Base-by-base conservation (phyloP, 2,888 invertebrate species). In the Ceramica pisi region DNA sequence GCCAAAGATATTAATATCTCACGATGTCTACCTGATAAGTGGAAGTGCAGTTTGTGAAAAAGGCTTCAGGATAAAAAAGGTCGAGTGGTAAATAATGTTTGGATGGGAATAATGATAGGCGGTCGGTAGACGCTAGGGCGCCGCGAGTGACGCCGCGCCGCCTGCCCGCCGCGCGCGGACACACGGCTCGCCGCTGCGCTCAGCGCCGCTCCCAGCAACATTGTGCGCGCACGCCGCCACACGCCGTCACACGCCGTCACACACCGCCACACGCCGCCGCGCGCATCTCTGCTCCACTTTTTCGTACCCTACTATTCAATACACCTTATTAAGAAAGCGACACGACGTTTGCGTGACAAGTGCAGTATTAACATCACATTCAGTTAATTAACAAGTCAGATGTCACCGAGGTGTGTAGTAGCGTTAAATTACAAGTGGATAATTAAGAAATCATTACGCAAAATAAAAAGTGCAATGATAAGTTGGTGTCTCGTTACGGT, bases 71-170 rank as follows among this genome's bases (percentile, higher is more conserved):
- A 82, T 81, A 81, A 85, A 85, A 85, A 85, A 83, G 80, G 75
- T 81, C 56, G 81, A 80, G 78, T 81, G 81, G 83, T 81, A 86
- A 84, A 85, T 83, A 85, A 82, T 81, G 88, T 89, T 91, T 89
- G 89, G 92, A 90, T 90, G 92, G 90, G 86, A 92, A 90, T 91
- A 92, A 91, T 93, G 92, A 91, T 91, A 93, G 92, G 91, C 91
- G 90, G 91, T 71, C 86, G 92, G 94, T 90, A 95, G 95, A 95
- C 95, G 92, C 88, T 85, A 94, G 95, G 95, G 95, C 95, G 95
- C 95, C 95, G 92, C 82, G 87, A 75, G 85, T 84, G 93, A 88
- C 94, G 94, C 93, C 93, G 92, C 88, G 91, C 92, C 86, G 93
- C 92, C 94, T 93, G 90, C 81, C 75, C 68, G 63, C 75, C 67